A percentile compares a stretch with the other conserved stretches of the same genome.
Evolutionary conservation across 2,888 invertebrate species (phyloP).

Genomic region (Ernsta delagoae): DNA sequence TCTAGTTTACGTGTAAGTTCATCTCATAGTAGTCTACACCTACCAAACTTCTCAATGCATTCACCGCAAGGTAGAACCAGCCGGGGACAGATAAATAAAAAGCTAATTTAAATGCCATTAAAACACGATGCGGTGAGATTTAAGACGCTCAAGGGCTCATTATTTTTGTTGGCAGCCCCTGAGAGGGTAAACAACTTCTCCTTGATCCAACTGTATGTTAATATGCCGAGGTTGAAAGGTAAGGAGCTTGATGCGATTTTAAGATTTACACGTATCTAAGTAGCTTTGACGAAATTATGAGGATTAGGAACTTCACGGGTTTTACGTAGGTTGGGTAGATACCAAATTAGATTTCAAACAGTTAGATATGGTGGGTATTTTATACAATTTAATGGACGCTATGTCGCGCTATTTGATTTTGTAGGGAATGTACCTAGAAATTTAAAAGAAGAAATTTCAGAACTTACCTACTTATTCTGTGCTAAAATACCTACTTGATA

Average conservation of each 20-base stretch:
- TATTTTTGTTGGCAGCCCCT: slow-evolving; percentile 53
- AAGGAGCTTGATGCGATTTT: not conserved
- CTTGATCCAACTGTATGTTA: slow-evolving; percentile 29
- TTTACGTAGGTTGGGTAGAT: too few species aligned
- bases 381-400: too few species aligned
- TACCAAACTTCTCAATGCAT: not conserved
- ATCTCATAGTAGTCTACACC: not conserved
- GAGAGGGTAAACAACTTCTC: slow-evolving; percentile 38
- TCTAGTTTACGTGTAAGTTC: not conserved
- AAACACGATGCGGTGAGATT: slow-evolving; percentile 74
- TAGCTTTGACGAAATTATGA: too few species aligned
- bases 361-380: too few species aligned
- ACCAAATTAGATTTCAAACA: too few species aligned
- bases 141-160: slow-evolving; percentile 58
- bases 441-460: too few species aligned
- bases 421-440: too few species aligned
- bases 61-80: slow-evolving; percentile 20
- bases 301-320: too few species aligned
- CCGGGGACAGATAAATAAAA: slow-evolving; percentile 72
- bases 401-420: too few species aligned
- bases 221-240: slow-evolving; percentile 37
- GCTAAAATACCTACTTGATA: too few species aligned
- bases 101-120: slow-evolving; percentile 83
- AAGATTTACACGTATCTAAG: not conserved
- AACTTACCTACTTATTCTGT: too few species aligned